phyloP scores from a whole-genome alignment of 1,140 invertebrate species.

The Drosophila bocqueti region DNA sequence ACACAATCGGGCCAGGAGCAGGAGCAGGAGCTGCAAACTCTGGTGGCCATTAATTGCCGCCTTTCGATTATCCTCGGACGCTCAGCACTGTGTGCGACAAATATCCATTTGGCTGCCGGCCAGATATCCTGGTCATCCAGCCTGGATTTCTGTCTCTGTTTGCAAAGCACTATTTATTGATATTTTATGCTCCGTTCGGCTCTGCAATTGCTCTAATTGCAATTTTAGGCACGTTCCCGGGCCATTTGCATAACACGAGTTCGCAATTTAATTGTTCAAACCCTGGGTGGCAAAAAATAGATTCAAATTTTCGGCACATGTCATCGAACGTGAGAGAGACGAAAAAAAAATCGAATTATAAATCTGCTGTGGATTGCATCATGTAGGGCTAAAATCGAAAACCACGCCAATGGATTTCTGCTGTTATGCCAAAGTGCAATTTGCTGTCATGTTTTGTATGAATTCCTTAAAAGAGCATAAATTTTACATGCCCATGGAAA shows the following conservation, averaged over 20 bases:
- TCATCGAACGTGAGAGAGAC: constrained; percentile 23
- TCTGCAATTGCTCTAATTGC: constrained; percentile 68
- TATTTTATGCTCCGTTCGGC: constrained; percentile 69
- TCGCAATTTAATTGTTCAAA: constrained; percentile 66
- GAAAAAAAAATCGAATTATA: constrained; percentile 32
- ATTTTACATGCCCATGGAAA: constrained; percentile 51
- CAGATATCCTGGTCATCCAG: constrained; percentile 12
- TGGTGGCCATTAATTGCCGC: constrained; percentile 48
- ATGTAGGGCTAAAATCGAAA: constrained; percentile 14
- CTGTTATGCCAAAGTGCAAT: constrained; percentile 70
- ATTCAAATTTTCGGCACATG: constrained; percentile 47
- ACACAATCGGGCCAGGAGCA: constrained; percentile 5
- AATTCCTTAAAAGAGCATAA: constrained; percentile 71
- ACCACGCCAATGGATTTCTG: constrained; percentile 42
- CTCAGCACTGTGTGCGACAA: constrained; percentile 15
- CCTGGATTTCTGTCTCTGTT: constrained; percentile 30
- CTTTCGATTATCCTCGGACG: constrained; percentile 45
- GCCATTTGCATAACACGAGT: constrained; percentile 74
- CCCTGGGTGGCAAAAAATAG: constrained; percentile 15
- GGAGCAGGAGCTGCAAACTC: constrained; percentile 23
- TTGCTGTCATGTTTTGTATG: constrained; percentile 75
- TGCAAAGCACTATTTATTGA: constrained; percentile 71
- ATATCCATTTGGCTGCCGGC: constrained; percentile 31
- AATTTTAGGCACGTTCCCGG: constrained; percentile 75
- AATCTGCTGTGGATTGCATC: constrained; percentile 46